Conservation (phyloP, 2,888 invertebrate genomes). For the Smittia aterrima region DNA sequence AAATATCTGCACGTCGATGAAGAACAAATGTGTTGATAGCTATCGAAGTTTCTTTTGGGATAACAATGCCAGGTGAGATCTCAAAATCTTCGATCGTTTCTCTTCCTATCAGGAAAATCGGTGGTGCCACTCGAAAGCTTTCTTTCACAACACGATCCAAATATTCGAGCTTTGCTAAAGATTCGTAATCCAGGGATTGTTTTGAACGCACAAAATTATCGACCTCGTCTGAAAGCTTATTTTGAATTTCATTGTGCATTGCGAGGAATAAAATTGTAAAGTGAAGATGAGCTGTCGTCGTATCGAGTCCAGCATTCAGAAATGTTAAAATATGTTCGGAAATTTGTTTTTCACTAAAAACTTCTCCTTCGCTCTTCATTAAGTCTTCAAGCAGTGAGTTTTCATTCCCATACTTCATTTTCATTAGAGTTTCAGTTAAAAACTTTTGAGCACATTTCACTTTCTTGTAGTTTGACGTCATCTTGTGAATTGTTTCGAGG, state of each 20-base stretch:
- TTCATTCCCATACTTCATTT: neutral
- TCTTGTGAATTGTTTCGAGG: neutral
- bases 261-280: slow-evolving; percentile 13
- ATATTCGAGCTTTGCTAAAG: neutral
- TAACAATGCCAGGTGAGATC: neutral
- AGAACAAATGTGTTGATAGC: slow-evolving; percentile 8
- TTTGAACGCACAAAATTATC: neutral
- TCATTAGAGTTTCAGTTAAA: neutral
- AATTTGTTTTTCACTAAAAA: slow-evolving; percentile 1
- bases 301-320: slow-evolving; percentile 8
- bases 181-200: neutral
- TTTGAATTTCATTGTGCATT: neutral
- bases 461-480: neutral
- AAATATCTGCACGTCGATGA: slow-evolving; percentile 8
- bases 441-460: neutral
- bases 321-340: neutral
- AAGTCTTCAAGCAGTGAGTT: neutral
- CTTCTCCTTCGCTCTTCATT: neutral
- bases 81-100: slow-evolving; percentile 20
- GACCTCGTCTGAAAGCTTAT: neutral
- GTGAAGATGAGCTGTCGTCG: neutral
- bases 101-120: neutral
- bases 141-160: slow-evolving; percentile 25
- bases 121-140: slow-evolving; percentile 12
- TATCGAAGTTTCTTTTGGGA: neutral